Conservation (phyloP, 1,140 invertebrate genomes). For the Zaprionus tsacasi region DNA sequence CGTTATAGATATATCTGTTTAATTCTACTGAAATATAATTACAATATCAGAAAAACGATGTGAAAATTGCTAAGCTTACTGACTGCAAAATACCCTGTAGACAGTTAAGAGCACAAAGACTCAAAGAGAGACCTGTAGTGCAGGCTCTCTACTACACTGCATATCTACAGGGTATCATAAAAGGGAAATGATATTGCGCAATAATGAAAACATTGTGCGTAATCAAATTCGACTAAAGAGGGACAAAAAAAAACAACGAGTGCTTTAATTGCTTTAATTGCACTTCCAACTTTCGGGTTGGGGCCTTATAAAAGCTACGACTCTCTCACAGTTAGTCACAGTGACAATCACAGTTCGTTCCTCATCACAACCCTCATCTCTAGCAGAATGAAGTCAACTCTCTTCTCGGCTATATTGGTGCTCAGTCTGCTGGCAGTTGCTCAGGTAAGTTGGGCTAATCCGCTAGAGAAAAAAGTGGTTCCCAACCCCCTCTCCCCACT, state of each 20-base stretch:
- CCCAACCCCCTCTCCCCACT: no score
- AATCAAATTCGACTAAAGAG: slow-evolving; percentile 55
- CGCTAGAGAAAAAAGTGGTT: neutral
- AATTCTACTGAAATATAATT: slow-evolving; percentile 56
- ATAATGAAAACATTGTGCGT: slow-evolving; percentile 71
- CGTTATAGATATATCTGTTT: slow-evolving; percentile 53
- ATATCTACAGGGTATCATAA: slow-evolving; percentile 21
- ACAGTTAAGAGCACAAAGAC: neutral
- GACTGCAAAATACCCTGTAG: slow-evolving; percentile 7
- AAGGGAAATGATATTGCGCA: slow-evolving; percentile 49
- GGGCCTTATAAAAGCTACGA: slow-evolving; percentile 55
- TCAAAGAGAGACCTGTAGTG: neutral
- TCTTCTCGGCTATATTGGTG: slow-evolving; percentile 45
- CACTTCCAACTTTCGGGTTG: slow-evolving; percentile 15
- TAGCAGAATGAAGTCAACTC: slow-evolving; percentile 56
- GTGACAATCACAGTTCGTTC: slow-evolving; percentile 37
- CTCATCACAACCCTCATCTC: slow-evolving; percentile 6
- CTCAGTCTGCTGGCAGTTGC: slow-evolving; percentile 51
- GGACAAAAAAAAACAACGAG: slow-evolving; percentile 45
- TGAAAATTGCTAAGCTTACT: neutral
- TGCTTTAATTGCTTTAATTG: slow-evolving; percentile 68
- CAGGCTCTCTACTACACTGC: neutral
- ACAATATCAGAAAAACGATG: slow-evolving; percentile 24
- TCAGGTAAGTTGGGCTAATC: slow-evolving; percentile 49
- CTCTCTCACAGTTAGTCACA: neutral